Percentiles rank a stretch among this genome's conserved stretches.
These are phyloP conservation scores for Zosterops lateralis DNA, from an alignment of 2,113 vertebrate genomes.

Conservation along the genomic window DNA sequence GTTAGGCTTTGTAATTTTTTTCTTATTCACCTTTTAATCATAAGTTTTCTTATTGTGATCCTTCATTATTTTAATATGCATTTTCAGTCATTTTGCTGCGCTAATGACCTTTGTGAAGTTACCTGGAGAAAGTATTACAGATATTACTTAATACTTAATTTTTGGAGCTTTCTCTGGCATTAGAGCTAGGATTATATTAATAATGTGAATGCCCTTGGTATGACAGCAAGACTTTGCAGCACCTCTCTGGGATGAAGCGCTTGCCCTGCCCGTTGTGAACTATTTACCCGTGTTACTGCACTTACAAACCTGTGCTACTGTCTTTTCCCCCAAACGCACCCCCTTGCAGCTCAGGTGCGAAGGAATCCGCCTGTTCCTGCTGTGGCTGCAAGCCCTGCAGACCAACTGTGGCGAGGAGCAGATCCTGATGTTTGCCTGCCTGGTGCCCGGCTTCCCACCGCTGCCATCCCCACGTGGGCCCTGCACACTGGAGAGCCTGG, in stretches of 20 bases:
- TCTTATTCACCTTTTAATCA: neutral
- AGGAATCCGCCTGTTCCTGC: conserved; percentile 94
- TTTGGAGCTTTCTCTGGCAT: neutral
- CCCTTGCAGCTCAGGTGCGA: conserved; percentile 89
- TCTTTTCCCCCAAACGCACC: neutral
- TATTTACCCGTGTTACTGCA: neutral
- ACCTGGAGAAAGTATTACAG: neutral
- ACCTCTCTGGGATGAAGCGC: too few relatives aligned
- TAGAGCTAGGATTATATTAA: neutral
- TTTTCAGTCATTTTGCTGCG: neutral
- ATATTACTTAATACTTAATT: neutral
- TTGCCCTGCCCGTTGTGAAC: neutral
- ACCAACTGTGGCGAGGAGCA: conserved; percentile 94
- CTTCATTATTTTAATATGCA: neutral
- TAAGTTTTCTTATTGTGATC: neutral
- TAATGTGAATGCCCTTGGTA: neutral
- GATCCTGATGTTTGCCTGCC: conserved; percentile 92
- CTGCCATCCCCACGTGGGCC: conserved; percentile 85
- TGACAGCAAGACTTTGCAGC: neutral
- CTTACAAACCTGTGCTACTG: neutral
- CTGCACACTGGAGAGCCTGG: conserved; percentile 92
- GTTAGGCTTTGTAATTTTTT: neutral
- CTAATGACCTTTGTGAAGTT: neutral
- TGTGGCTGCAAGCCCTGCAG: conserved; percentile 96
- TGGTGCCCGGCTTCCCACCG: conserved; percentile 94